Evolutionary conservation across 2,888 invertebrate genomes (phyloP).

Genomic region (Anthophora plumipes): DNA sequence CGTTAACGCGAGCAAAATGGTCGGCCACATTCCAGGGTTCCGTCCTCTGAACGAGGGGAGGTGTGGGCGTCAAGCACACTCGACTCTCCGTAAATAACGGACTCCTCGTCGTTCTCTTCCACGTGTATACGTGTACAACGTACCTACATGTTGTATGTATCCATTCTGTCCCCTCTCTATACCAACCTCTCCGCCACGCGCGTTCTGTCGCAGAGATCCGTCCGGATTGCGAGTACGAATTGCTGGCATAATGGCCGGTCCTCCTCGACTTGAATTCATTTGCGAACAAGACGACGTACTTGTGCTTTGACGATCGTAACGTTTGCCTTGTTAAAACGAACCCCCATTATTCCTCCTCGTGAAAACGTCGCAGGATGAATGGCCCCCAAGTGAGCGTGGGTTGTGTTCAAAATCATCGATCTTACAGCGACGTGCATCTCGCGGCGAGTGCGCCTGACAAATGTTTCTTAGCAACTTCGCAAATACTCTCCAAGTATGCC

Average conservation of each 20-base stretch:
- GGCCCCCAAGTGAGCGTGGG: constrained; percentile 30
- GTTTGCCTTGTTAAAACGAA: constrained; percentile 51
- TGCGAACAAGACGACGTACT: constrained; percentile 20
- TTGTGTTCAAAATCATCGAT: constrained; percentile 28
- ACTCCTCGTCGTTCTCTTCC: constrained; percentile 36
- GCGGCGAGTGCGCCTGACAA: constrained; percentile 27
- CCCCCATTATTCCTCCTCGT: constrained; percentile 31
- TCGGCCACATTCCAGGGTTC: constrained; percentile 60
- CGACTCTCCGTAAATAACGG: constrained; percentile 70
- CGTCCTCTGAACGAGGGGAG: constrained; percentile 35
- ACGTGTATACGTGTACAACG: background rate
- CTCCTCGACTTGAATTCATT: constrained; percentile 57
- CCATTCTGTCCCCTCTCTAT: background rate
- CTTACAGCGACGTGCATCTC: constrained; percentile 16
- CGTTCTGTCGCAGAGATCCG: constrained; percentile 43
- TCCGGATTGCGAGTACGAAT: constrained; percentile 47
- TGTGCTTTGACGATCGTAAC: constrained; percentile 42
- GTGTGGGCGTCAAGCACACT: constrained; percentile 47
- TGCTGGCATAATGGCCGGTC: constrained; percentile 59
- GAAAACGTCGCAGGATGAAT: constrained; percentile 32
- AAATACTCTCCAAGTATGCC: too few relatives aligned
- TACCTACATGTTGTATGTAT: background rate
- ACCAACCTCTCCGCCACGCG: too few relatives aligned
- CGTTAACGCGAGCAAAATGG: constrained; percentile 66
- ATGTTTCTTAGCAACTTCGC: constrained; percentile 26